phyloP scores from a whole-genome alignment of 2,797 vertebrate species.

The Galaxias olidus region DNA sequence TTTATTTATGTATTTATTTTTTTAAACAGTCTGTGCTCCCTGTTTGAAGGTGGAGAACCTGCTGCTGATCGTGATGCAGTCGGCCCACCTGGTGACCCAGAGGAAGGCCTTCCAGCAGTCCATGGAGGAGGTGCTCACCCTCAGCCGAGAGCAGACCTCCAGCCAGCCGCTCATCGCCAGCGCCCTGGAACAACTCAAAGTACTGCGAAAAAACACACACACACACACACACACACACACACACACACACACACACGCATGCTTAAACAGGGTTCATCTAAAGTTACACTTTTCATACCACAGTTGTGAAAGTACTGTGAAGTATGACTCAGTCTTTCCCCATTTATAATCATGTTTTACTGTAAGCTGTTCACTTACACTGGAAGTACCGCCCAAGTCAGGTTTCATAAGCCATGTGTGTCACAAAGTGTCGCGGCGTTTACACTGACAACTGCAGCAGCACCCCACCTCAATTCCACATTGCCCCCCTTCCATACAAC shows the following conservation, averaged over 20 bases:
- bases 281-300: too few relatives aligned
- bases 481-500: too few relatives aligned
- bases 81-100: constrained; percentile 87
- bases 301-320: too few relatives aligned
- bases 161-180: constrained; percentile 93
- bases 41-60: constrained; percentile 85
- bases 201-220: constrained; percentile 43
- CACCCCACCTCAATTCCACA: too few relatives aligned
- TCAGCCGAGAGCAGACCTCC: constrained; percentile 95
- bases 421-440: too few relatives aligned
- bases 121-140: constrained; percentile 86
- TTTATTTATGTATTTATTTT: not conserved
- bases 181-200: constrained; percentile 94
- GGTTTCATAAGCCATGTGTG: too few relatives aligned
- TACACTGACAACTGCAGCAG: too few relatives aligned
- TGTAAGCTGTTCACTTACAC: too few relatives aligned
- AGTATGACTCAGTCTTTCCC: too few relatives aligned
- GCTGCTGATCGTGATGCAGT: constrained; percentile 93
- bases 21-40: not conserved
- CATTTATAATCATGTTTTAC: too few relatives aligned
- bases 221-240: not conserved
- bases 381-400: too few relatives aligned
- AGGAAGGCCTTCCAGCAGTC: constrained; percentile 93
- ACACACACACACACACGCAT: not conserved
- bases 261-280: too few relatives aligned